Percentiles rank a stretch among this genome's conserved stretches.
Conservation (phyloP, 2,888 invertebrate species). For the Drosophila pullipes region DNA sequence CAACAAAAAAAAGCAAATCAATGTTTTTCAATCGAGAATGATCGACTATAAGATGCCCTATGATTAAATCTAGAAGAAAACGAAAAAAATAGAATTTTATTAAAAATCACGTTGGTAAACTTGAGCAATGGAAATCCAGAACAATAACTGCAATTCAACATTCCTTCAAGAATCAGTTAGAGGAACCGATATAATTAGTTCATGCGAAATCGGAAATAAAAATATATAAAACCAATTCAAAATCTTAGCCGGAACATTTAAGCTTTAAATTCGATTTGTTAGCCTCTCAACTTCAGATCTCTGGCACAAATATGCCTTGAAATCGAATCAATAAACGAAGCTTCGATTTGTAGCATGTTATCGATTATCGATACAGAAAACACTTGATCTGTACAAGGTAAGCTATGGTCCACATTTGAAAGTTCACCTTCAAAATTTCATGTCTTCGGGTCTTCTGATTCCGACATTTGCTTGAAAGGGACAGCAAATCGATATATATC, state of each 20-base stretch:
- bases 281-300: no score
- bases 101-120: not conserved
- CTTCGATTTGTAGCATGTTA: not conserved
- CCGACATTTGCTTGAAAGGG: not conserved
- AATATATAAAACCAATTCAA: no score
- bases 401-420: not conserved
- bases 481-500: not conserved
- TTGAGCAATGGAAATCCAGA: not conserved
- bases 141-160: not conserved
- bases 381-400: not conserved
- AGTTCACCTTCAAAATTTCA: not conserved
- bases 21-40: not conserved
- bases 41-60: slow-evolving; percentile 1
- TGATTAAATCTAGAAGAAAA: not conserved
- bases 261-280: no score
- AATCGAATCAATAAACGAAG: not conserved
- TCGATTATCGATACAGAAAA: not conserved
- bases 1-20: slow-evolving; percentile 15
- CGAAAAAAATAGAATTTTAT: fast-evolving
- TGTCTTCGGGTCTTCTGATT: not conserved
- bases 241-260: no score
- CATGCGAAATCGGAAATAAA: no score
- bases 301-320: not conserved
- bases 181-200: not conserved
- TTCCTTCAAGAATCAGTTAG: not conserved